A percentile compares a stretch with the other conserved stretches of the same genome.
Conservation (phyloP, 2,888 invertebrate genomes). For the Argyresthia goedartella region DNA sequence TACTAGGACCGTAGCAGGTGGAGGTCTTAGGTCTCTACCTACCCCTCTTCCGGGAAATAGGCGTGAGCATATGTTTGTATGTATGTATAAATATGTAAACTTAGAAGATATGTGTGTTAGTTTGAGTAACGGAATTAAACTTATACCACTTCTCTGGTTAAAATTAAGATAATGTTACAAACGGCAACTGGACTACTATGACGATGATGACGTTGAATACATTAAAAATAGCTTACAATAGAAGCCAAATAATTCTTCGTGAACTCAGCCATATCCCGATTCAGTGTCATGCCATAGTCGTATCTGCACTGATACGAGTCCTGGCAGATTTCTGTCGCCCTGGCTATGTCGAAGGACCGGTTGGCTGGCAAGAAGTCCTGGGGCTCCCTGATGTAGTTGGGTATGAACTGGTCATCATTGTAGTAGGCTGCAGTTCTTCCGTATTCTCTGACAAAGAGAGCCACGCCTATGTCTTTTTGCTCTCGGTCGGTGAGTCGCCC, state of each 20-base stretch:
- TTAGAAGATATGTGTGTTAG: too few species aligned
- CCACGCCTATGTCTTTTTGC: constrained; percentile 77
- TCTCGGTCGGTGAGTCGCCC: constrained; percentile 88
- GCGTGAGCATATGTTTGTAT: too few species aligned
- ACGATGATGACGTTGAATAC: too few species aligned
- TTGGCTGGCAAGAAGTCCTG: constrained; percentile 81
- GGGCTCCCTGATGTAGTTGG: constrained; percentile 79
- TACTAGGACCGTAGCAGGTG: too few species aligned
- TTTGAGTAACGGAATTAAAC: too few species aligned
- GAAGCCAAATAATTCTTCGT: constrained; percentile 86
- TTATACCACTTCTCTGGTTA: too few species aligned
- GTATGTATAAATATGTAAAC: too few species aligned
- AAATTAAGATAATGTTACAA: too few species aligned
- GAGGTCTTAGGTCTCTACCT: too few species aligned
- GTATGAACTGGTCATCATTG: constrained; percentile 82
- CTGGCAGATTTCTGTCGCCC: constrained; percentile 80
- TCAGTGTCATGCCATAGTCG: constrained; percentile 88
- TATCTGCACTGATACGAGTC: constrained; percentile 89
- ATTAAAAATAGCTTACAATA: constrained; percentile 38
- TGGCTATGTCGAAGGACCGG: constrained; percentile 73
- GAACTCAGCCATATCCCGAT: constrained; percentile 87
- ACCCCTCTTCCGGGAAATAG: too few species aligned
- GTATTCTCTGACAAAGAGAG: constrained; percentile 84
- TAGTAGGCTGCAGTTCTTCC: constrained; percentile 85
- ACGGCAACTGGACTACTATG: too few species aligned